Conservation (phyloP, 2,113 vertebrate genomes). For the Kryptolebias marmoratus region DNA sequence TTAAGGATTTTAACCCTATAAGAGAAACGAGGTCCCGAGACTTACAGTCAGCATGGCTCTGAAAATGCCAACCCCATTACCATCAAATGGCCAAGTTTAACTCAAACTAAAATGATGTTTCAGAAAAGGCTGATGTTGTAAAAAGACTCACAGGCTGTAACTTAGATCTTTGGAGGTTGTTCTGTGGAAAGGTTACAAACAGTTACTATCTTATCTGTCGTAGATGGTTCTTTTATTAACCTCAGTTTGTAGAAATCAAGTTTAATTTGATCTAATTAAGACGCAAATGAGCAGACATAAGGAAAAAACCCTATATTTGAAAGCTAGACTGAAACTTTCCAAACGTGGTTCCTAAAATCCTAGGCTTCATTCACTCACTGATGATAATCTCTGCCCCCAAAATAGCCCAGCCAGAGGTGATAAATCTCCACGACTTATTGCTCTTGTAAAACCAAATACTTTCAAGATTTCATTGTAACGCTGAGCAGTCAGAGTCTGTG, state of each 20-base stretch:
- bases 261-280: no score
- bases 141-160: slow-evolving; percentile 57
- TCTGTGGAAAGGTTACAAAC: no score
- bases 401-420: background rate
- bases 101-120: slow-evolving; percentile 69
- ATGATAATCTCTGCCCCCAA: no score
- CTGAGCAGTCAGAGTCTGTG: slow-evolving; percentile 6
- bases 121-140: slow-evolving; percentile 54
- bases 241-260: no score
- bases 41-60: slow-evolving; percentile 23
- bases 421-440: slow-evolving; percentile 10
- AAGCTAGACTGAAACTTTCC: no score
- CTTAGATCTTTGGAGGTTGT: no score
- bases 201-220: no score
- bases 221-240: no score
- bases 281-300: no score
- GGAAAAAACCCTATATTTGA: no score
- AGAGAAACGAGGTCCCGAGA: background rate
- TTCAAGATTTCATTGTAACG: slow-evolving; percentile 5
- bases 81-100: slow-evolving; percentile 53
- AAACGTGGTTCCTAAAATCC: no score
- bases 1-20: background rate
- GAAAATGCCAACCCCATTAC: slow-evolving; percentile 72
- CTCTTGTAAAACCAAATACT: slow-evolving; percentile 3
- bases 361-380: no score